Evolutionary conservation across 1,140 invertebrate species (phyloP), one percentile per base, ranked within the genome.

Genomic region (Cryptotermes secundus): DNA sequence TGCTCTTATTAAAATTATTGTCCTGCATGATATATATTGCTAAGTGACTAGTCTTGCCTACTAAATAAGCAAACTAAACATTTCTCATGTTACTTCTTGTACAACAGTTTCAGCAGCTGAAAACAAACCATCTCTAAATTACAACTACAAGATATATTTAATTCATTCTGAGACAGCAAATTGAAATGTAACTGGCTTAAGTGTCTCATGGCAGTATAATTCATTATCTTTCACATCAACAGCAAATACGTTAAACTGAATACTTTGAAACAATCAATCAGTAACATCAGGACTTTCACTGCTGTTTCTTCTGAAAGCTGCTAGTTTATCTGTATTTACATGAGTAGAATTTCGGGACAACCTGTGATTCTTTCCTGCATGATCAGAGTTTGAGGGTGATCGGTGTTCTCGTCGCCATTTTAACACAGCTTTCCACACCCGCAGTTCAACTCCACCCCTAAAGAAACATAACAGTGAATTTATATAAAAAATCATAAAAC

Each of bases 391-490:
- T 38, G 65, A 59, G 12, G 65, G 31, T 49, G 31, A 12, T n/a
- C 82, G 83, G 81, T 87, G 85, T 0, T 87, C 85, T 65, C 88
- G 87, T 31, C 92, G 88, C 86, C 90, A 88, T 82, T 88, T 88
- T 34, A 90, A 82, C 81, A 93, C 90, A 6, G 91, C 91, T 87
- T 90, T 91, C 93, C 93, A 94, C 87, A 94, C 90, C 85, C 90
- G 90, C 22, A 94, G 86, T 88, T 93, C 92, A 16, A 92, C 88
- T 82, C 93, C 93, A 35, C 92, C 92, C 84, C 92, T 92, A 86
- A 65, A 89, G 87, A 72, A 31, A 49, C 45, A 49, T 12, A 19
- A 49, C 45, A 49, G 14, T 19, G 19, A 49, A 49, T 19, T 16
- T 49, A 1, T 7, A 19, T 19, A 10, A 12, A 45, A 9, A 14